Evolutionary conservation across 2,113 vertebrate species (phyloP).

Genomic region (Alligator sinensis): DNA sequence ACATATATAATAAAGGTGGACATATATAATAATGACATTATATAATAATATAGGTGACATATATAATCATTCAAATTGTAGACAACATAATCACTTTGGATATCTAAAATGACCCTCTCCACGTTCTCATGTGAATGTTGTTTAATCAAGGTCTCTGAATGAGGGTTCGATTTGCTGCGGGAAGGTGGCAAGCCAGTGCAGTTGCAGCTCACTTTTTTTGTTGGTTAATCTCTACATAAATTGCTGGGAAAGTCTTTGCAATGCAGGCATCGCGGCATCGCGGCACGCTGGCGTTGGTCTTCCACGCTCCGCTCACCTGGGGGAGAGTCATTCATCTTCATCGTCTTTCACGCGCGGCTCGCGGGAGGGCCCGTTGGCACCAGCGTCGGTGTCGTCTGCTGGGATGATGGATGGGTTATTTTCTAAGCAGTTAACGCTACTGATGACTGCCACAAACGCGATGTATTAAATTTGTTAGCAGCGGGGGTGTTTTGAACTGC

Average conservation of each 20-base stretch:
- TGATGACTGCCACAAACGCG: no score
- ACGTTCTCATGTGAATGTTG: constrained; percentile 56
- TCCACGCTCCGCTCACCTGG: background rate
- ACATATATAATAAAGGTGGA: constrained; percentile 20
- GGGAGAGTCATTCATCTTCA: background rate
- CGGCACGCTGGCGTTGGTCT: fast-evolving
- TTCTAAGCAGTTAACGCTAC: no score
- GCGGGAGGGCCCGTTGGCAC: no score
- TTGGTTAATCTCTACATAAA: fast-evolving
- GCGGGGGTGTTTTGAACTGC: no score
- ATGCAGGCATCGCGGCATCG: fast-evolving
- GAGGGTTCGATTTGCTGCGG: background rate
- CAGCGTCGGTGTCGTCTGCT: no score
- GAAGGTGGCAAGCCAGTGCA: background rate
- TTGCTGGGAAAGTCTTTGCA: background rate
- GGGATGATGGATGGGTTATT: no score
- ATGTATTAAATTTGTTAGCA: no score
- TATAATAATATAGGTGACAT: background rate
- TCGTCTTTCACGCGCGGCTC: background rate
- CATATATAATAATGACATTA: no score
- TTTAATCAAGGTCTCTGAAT: constrained; percentile 35
- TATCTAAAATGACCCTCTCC: constrained; percentile 48
- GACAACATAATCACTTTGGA: constrained; percentile 45
- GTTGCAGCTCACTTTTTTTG: background rate
- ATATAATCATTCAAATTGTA: constrained; percentile 66